phyloP scores from a whole-genome alignment of 2,888 invertebrate genomes.

The Andrena bucephala region DNA sequence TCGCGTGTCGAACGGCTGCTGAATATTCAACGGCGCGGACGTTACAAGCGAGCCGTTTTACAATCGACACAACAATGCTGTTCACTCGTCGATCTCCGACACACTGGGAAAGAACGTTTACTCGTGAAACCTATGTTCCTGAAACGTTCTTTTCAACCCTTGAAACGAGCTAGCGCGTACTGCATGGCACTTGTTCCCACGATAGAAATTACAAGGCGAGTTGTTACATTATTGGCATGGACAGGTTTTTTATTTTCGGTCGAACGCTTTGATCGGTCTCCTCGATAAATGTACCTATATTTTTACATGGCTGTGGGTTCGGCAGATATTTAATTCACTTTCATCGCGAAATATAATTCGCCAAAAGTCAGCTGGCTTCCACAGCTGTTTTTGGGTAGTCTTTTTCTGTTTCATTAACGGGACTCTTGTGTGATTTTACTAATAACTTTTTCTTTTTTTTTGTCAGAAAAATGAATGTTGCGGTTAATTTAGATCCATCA shows the following conservation, averaged over 20 bases:
- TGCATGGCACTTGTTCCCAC: not conserved
- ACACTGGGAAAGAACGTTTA: not conserved
- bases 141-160: not conserved
- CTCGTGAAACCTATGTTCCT: not conserved
- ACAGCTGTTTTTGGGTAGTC: not conserved
- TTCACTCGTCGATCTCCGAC: not conserved
- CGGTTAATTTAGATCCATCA: too few species aligned
- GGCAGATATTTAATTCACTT: not conserved
- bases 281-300: not conserved
- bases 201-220: not conserved
- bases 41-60: not conserved
- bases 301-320: not conserved
- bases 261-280: too few species aligned
- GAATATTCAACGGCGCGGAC: slow-evolving; percentile 8
- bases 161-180: not conserved
- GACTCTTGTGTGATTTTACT: too few species aligned
- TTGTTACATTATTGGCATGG: not conserved
- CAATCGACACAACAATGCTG: not conserved
- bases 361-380: not conserved
- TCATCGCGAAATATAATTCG: not conserved
- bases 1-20: not conserved
- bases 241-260: not conserved
- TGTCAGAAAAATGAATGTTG: too few species aligned
- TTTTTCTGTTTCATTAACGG: not conserved
- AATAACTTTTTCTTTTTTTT: too few species aligned